These are phyloP conservation scores for Perca flavescens DNA, from an alignment of 2,113 vertebrate species.

Conservation along the genomic window DNA sequence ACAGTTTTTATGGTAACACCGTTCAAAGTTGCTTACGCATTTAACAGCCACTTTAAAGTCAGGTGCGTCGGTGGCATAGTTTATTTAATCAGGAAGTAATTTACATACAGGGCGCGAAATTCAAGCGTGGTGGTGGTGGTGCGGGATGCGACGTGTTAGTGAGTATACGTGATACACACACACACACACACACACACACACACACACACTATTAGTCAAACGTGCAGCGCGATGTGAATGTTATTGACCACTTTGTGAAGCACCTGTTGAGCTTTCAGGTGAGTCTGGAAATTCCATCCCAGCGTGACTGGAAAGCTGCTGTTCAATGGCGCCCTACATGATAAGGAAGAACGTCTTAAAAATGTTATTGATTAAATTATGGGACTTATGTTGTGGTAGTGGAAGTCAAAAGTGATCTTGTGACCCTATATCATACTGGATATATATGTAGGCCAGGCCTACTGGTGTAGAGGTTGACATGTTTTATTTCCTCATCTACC, in stretches of 20 bases:
- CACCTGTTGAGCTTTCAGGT: accelerated
- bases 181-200: not conserved
- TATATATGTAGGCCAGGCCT: not conserved
- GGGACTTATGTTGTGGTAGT: not conserved
- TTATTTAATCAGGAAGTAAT: conserved; percentile 75
- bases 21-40: not conserved
- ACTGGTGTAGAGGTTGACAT: not conserved
- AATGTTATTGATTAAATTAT: not conserved
- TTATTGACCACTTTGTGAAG: not conserved
- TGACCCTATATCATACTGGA: not conserved
- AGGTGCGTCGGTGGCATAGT: conserved; percentile 34
- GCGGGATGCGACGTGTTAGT: conserved; percentile 19
- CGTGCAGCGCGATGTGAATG: not conserved
- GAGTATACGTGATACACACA: conserved; percentile 52
- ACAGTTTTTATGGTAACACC: not conserved
- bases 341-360: not conserved
- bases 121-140: conserved; percentile 46
- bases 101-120: conserved; percentile 50
- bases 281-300: not conserved
- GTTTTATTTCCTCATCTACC: not conserved
- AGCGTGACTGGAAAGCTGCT: accelerated
- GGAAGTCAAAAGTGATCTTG: not conserved
- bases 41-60: not conserved
- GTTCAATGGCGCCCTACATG: not conserved
- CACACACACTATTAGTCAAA: not conserved